A percentile compares a stretch with the other conserved stretches of the same genome.
phyloP scores from a whole-genome alignment of 2,113 vertebrate species.

The Galemys pyrenaicus region DNA sequence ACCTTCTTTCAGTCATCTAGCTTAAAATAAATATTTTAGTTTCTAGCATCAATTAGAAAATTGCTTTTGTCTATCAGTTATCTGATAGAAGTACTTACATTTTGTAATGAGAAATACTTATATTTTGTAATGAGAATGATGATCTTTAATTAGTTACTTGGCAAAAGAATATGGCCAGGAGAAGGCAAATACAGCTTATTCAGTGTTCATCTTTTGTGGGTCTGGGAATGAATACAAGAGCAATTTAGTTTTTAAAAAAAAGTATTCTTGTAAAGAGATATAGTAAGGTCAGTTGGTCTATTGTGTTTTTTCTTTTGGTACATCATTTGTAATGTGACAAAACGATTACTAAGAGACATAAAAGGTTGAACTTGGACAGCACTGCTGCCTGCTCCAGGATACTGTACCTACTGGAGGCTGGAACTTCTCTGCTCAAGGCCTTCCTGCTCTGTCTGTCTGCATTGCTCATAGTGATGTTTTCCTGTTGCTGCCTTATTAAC shows the following conservation, averaged over 20 bases:
- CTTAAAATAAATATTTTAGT: constrained; percentile 59
- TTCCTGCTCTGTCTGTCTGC: constrained; percentile 70
- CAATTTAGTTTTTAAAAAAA: constrained; percentile 46
- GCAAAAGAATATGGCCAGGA: neutral
- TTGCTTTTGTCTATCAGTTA: constrained; percentile 11
- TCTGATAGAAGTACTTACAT: constrained; percentile 44
- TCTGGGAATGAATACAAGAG: constrained; percentile 48
- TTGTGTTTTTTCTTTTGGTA: constrained; percentile 77
- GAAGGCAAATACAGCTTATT: constrained; percentile 58
- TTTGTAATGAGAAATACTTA: constrained; percentile 41
- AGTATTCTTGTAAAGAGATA: constrained; percentile 73
- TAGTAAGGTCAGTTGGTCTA: constrained; percentile 66
- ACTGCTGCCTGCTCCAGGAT: constrained; percentile 2
- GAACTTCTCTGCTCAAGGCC: constrained; percentile 42
- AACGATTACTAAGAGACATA: constrained; percentile 24
- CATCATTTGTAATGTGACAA: constrained; percentile 75
- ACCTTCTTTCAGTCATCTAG: constrained; percentile 11
- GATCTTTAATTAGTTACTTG: constrained; percentile 24
- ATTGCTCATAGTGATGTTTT: constrained; percentile 57
- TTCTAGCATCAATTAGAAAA: constrained; percentile 16
- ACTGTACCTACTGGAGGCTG: constrained; percentile 31
- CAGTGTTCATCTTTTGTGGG: constrained; percentile 40
- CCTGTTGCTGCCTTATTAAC: constrained; percentile 66
- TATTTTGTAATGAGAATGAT: constrained; percentile 27
- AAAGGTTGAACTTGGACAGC: constrained; percentile 49